Percentiles rank a stretch among this genome's conserved stretches.
Evolutionary conservation across 2,113 vertebrate genomes (phyloP).

Genomic region (Felis chaus): DNA sequence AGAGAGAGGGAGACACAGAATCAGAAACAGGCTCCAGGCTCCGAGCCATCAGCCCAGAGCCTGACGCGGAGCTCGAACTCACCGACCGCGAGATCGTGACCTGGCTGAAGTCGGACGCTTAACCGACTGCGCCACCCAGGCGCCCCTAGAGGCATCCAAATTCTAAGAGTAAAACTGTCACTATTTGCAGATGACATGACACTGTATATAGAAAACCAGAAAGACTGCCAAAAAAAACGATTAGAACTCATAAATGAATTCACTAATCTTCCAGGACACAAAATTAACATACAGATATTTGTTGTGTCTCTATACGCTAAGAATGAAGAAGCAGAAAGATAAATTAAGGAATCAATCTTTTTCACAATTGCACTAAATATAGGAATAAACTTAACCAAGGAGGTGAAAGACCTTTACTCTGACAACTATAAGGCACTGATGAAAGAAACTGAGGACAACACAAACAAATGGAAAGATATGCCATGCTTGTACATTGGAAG

Average conservation of each 20-base stretch:
- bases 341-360: background rate
- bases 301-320: background rate
- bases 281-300: background rate
- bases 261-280: background rate
- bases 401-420: background rate
- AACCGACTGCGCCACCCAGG: too few species aligned
- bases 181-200: background rate
- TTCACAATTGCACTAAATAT: background rate
- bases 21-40: too few species aligned
- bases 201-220: background rate
- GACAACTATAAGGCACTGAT: background rate
- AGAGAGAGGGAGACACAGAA: too few species aligned
- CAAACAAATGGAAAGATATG: background rate
- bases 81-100: too few species aligned
- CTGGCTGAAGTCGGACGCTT: too few species aligned
- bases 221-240: background rate
- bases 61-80: too few species aligned
- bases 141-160: background rate
- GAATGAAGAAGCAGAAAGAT: background rate
- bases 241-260: background rate
- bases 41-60: too few species aligned
- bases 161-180: background rate
- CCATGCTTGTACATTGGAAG: background rate
- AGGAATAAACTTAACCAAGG: background rate
- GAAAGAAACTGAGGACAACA: background rate